Evolutionary conservation across 2,888 invertebrate species (phyloP).

Genomic region (Callyntrura guangdongensis): DNA sequence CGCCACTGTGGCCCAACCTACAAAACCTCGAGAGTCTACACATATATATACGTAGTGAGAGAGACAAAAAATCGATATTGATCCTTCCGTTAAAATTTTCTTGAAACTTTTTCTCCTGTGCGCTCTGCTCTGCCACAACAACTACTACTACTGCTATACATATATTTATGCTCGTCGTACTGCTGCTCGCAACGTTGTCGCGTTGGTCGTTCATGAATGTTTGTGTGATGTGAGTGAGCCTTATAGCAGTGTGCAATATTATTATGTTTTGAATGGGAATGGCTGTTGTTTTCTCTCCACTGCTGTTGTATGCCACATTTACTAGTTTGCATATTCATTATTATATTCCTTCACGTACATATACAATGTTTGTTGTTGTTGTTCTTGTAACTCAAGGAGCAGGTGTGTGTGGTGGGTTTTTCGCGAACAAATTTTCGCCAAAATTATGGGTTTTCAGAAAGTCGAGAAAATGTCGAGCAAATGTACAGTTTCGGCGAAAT

Average conservation of each 20-base stretch:
- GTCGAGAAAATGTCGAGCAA: neutral
- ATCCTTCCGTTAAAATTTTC: constrained; percentile 67
- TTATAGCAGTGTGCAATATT: neutral
- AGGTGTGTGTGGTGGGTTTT: neutral
- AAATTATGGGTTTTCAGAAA: neutral
- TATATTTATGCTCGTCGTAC: neutral
- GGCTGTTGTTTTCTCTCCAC: neutral
- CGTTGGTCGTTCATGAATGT: neutral
- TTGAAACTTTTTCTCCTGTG: constrained; percentile 35
- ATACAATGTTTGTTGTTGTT: too few species aligned
- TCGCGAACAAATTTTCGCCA: neutral
- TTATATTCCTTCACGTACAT: neutral
- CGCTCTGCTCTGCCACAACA: neutral
- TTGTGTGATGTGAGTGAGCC: too few species aligned
- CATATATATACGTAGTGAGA: constrained; percentile 8
- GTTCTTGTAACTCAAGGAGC: neutral
- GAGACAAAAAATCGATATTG: constrained; percentile 73
- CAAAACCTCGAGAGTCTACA: neutral
- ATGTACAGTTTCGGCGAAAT: neutral
- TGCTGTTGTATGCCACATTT: neutral
- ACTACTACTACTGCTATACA: neutral
- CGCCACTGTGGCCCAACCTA: neutral
- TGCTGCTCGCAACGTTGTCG: neutral
- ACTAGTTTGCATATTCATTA: neutral
- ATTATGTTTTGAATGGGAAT: too few species aligned